Conservation (phyloP, 2,888 invertebrate species). For the Sarcophaga caerulescens region DNA sequence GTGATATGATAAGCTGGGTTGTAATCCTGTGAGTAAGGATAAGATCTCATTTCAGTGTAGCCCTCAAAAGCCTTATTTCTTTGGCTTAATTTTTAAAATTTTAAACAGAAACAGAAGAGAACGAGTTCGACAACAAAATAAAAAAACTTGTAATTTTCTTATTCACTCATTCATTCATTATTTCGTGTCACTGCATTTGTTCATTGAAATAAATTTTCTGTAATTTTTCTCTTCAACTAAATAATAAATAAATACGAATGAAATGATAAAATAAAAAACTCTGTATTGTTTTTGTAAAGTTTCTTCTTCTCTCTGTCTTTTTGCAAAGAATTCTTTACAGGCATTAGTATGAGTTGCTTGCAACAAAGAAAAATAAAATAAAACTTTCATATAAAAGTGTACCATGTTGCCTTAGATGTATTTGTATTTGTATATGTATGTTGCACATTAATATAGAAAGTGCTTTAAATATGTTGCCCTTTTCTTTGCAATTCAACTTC, state of each 20-base stretch:
- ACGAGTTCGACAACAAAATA: too few relatives aligned
- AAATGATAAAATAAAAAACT: background rate
- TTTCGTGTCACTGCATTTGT: background rate
- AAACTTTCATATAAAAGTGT: too few relatives aligned
- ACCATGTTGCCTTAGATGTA: too few relatives aligned
- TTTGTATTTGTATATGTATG: background rate
- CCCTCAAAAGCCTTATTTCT: too few relatives aligned
- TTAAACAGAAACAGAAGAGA: too few relatives aligned
- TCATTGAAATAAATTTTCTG: conserved; percentile 14
- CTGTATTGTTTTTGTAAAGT: background rate
- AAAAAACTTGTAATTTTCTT: background rate
- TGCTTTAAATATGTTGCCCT: conserved; percentile 43
- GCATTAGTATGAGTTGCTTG: too few relatives aligned
- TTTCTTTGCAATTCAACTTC: background rate
- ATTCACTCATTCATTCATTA: background rate
- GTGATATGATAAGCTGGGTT: too few relatives aligned
- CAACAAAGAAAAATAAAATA: too few relatives aligned
- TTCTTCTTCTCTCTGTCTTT: background rate
- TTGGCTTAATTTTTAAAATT: too few relatives aligned
- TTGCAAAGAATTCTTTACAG: too few relatives aligned
- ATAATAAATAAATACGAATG: conserved; percentile 41
- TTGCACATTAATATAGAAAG: conserved; percentile 46
- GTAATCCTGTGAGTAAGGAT: too few relatives aligned
- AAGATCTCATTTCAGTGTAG: too few relatives aligned
- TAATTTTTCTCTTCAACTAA: conserved; percentile 46